Base-by-base conservation (phyloP, 1,140 invertebrate genomes). In the Zaprionus africanus region DNA sequence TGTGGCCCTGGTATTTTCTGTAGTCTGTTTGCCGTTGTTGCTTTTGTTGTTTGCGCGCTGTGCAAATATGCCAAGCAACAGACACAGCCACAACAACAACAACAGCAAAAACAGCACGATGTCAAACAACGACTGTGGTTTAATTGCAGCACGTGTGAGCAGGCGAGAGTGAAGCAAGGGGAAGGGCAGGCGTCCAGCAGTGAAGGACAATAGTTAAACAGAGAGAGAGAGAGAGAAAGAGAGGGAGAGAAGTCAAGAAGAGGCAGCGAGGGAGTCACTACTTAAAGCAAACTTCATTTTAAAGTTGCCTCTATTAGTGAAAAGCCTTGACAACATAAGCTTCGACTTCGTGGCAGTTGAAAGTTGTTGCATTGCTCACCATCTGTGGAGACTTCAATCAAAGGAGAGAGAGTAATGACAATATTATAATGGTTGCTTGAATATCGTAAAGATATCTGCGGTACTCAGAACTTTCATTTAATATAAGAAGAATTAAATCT, bases 41-140 rank as follows among this genome's bases (percentile, higher is more conserved):
- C n/a, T 46, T n/a, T 46, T 17, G 41, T 46, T 46, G n/a, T 7
- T 38, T 38, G 13, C 15, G 36, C 28, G 43, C 54, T 76, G 67
- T 71, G 73, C 60, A 76, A 76, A 76, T 65, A 76, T 71, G 54
- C 46, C 43, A 62, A 57, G 54, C 22, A 57, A 56, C 26, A 67
- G 6, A 17, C 49, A 49, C 36, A 46, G 41, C 22, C 22, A 22
- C 22, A 22, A 22, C 22, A 22, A 49, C 36, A 46, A 31, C 57
- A 73, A 15, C 38, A 31, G 28, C 28, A 56, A 54, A 36, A 57
- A 38, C 19, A 49, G 22, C 12, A 51, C n/a, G 15, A 4, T 41
- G 38, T 41, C 38, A 17, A 17, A 51, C 46, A 51, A 51, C n/a
- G 17, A 56, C 19, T 24, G 46, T 24, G 46, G 46, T 51, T 34